These are phyloP conservation scores for Chionoecetes opilio DNA, from an alignment of 1,140 invertebrate species.

Conservation along the genomic window DNA sequence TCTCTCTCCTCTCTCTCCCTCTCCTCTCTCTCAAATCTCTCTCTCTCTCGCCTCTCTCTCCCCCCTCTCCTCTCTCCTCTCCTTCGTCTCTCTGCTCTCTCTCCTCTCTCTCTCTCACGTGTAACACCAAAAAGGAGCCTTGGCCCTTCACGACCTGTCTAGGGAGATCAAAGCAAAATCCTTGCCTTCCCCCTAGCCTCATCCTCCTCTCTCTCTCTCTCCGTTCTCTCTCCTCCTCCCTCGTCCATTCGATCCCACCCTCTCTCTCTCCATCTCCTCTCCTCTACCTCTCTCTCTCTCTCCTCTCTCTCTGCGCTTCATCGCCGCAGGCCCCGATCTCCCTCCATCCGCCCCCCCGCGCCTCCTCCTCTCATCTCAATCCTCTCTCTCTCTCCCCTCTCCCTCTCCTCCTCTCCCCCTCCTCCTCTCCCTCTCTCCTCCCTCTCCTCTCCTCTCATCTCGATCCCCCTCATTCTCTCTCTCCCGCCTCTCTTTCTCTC, in stretches of 20 bases:
- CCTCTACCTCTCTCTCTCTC: no score
- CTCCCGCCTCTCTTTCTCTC: neutral
- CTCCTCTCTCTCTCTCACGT: slow-evolving; percentile 40
- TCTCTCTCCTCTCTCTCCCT: slow-evolving; percentile 51
- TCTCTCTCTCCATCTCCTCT: no score
- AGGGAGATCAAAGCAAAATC: neutral
- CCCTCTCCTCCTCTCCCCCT: neutral
- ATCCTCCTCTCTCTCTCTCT: neutral
- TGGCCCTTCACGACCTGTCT: neutral
- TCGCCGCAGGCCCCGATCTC: no score
- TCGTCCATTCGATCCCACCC: no score
- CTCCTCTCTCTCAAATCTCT: no score
- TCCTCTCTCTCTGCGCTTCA: slow-evolving; percentile 22
- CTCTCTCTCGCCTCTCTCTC: slow-evolving; percentile 52
- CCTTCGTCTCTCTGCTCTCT: slow-evolving; percentile 40
- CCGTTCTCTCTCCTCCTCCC: neutral
- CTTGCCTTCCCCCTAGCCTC: neutral
- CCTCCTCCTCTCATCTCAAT: neutral
- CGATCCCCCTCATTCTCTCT: neutral
- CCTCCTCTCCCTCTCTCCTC: neutral
- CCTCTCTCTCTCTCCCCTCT: slow-evolving; percentile 6
- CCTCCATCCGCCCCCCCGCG: neutral
- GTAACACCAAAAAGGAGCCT: neutral
- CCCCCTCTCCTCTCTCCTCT: slow-evolving; percentile 8
- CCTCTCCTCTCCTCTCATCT: no score